These are phyloP conservation scores for Diachrysia chrysitis DNA, from an alignment of 2,888 invertebrate species.

Conservation along the genomic window DNA sequence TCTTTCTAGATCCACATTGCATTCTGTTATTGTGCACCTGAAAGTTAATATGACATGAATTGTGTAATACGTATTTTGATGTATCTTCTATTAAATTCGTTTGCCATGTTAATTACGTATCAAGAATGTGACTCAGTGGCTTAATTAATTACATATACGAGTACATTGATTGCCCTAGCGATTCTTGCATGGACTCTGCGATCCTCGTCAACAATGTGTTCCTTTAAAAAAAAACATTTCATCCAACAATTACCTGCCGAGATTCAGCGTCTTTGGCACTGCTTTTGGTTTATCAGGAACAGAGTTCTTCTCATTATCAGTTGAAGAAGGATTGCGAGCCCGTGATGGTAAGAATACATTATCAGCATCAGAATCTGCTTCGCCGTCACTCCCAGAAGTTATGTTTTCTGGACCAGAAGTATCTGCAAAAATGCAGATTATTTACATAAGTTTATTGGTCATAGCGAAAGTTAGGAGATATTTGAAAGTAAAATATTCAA, in stretches of 20 bases:
- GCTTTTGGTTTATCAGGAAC: slow-evolving; percentile 73
- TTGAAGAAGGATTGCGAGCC: slow-evolving; percentile 74
- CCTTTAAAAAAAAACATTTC: neutral
- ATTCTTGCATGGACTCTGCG: too few relatives aligned
- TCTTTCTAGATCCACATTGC: slow-evolving; percentile 95
- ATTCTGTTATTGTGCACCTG: slow-evolving; percentile 88
- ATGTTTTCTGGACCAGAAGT: slow-evolving; percentile 92
- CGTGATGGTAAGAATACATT: slow-evolving; percentile 85
- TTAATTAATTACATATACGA: too few relatives aligned
- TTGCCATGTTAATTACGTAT: too few relatives aligned
- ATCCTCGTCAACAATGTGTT: too few relatives aligned
- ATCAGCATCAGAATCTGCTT: slow-evolving; percentile 86
- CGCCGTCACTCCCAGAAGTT: slow-evolving; percentile 84
- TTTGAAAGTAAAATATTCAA: slow-evolving; percentile 20
- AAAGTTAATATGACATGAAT: slow-evolving; percentile 38
- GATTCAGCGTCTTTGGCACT: slow-evolving; percentile 84
- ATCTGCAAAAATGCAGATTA: slow-evolving; percentile 64
- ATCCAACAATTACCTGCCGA: slow-evolving; percentile 76
- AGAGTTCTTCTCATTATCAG: slow-evolving; percentile 65
- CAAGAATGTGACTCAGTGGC: too few relatives aligned
- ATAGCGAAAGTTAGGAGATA: neutral
- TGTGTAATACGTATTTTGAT: too few relatives aligned
- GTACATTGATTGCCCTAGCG: too few relatives aligned
- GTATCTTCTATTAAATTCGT: too few relatives aligned
- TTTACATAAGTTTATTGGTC: neutral